Conservation (phyloP, 2,797 vertebrate genomes). For the Macropodus opercularis region DNA sequence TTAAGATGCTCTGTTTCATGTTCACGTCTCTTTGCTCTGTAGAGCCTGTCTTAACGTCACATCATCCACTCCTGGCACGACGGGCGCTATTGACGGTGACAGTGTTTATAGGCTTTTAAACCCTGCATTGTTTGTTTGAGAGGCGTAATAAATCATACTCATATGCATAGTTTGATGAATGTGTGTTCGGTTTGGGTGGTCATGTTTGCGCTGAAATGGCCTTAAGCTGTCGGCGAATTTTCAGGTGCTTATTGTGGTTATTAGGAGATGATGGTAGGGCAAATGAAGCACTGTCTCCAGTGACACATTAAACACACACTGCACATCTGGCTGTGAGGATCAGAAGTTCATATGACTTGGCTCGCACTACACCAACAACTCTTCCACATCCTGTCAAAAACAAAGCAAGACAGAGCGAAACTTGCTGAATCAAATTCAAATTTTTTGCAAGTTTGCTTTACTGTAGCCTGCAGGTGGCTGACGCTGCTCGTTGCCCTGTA, state of each 20-base stretch:
- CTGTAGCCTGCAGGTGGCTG: slow-evolving; percentile 35
- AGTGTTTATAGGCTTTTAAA: slow-evolving; percentile 29
- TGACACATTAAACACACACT: slow-evolving; percentile 12
- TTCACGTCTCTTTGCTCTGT: slow-evolving; percentile 24
- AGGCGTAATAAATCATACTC: slow-evolving; percentile 36
- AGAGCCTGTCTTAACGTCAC: slow-evolving; percentile 29
- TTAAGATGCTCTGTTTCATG: slow-evolving; percentile 56
- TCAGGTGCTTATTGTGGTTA: slow-evolving; percentile 41
- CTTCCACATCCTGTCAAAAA: slow-evolving; percentile 71
- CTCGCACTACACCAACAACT: slow-evolving; percentile 48
- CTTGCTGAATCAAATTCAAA: slow-evolving; percentile 50
- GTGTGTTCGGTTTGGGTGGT: slow-evolving; percentile 55
- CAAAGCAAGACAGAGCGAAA: slow-evolving; percentile 58
- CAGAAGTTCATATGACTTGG: slow-evolving; percentile 60
- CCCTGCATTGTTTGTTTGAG: slow-evolving; percentile 24
- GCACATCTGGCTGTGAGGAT: slow-evolving; percentile 58
- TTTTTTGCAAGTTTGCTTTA: slow-evolving; percentile 61
- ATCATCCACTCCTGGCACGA: slow-evolving; percentile 15
- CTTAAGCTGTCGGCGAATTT: slow-evolving; percentile 35
- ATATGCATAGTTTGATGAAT: slow-evolving; percentile 23
- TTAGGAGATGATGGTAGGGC: slow-evolving; percentile 31
- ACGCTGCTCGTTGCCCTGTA: slow-evolving; percentile 20
- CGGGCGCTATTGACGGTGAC: neutral
- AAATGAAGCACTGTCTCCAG: slow-evolving; percentile 22
- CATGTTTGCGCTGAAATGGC: slow-evolving; percentile 37